phyloP scores from a whole-genome alignment of 2,888 invertebrate species.

The Pammene aurita region DNA sequence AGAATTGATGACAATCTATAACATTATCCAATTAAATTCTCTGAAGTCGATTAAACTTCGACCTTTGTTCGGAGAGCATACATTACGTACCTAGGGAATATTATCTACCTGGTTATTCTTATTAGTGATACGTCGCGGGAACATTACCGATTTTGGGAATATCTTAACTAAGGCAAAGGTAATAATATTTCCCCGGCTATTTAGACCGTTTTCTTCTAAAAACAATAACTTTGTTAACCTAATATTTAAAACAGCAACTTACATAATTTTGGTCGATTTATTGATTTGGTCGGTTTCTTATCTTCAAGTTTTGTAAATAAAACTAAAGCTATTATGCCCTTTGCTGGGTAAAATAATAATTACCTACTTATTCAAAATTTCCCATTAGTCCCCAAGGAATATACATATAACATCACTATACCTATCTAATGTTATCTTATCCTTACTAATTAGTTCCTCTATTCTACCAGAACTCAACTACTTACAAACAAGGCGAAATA shows the following conservation, averaged over 20 bases:
- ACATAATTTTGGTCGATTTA: too few relatives aligned
- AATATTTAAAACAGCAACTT: too few relatives aligned
- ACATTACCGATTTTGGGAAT: not conserved
- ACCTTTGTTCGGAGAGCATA: slow-evolving; percentile 5
- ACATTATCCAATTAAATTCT: slow-evolving; percentile 1
- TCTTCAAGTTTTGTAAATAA: too few relatives aligned
- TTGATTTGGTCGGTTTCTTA: too few relatives aligned
- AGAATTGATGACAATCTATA: too few relatives aligned
- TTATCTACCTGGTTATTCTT: slow-evolving; percentile 4
- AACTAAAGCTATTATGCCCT: too few relatives aligned
- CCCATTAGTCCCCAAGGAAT: not conserved
- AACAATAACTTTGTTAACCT: too few relatives aligned
- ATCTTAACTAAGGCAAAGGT: too few relatives aligned
- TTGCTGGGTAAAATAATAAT: not conserved
- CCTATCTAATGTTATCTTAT: slow-evolving; percentile 36
- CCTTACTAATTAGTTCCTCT: slow-evolving; percentile 41
- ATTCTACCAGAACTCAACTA: not conserved
- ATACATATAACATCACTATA: slow-evolving; percentile 7
- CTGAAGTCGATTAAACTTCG: slow-evolving; percentile 7
- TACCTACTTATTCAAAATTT: not conserved
- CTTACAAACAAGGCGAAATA: not conserved
- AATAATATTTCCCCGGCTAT: too few relatives aligned
- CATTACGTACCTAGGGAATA: slow-evolving; percentile 10
- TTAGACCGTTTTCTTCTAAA: too few relatives aligned
- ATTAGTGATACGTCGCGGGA: not conserved